Evolutionary conservation across 2,888 invertebrate genomes (phyloP).

Genomic region (Phalera bucephala): DNA sequence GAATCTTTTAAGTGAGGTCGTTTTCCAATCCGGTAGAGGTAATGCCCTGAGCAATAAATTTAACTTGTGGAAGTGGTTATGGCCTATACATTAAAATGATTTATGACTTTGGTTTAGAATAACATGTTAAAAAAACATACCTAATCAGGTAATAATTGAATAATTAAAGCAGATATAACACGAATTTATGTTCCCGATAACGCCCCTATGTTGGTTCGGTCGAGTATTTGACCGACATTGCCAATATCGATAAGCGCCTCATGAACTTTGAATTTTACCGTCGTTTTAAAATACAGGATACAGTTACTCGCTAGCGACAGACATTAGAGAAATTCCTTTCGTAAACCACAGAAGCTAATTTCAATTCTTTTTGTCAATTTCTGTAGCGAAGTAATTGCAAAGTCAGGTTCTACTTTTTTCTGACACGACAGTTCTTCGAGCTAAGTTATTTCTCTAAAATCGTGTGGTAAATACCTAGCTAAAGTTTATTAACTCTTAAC

Average conservation of each 20-base stretch:
- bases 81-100: too few species aligned
- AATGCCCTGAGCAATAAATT: too few species aligned
- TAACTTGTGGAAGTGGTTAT: too few species aligned
- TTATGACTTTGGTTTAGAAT: too few species aligned
- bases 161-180: slow-evolving; percentile 17
- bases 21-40: too few species aligned
- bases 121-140: too few species aligned
- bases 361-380: neutral
- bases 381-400: neutral
- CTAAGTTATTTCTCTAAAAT: too few species aligned
- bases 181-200: slow-evolving; percentile 46
- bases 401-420: too few species aligned
- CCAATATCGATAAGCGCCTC: slow-evolving; percentile 43
- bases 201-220: slow-evolving; percentile 52
- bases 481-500: too few species aligned
- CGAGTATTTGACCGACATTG: slow-evolving; percentile 52
- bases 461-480: too few species aligned
- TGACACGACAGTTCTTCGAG: too few species aligned
- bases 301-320: slow-evolving; percentile 12
- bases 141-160: slow-evolving; percentile 6
- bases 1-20: too few species aligned
- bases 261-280: slow-evolving; percentile 29
- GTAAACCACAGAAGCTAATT: neutral
- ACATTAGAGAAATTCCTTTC: neutral
- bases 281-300: slow-evolving; percentile 12